Evolutionary conservation across 2,888 invertebrate genomes (phyloP).

Genomic region (Cantharis rustica): DNA sequence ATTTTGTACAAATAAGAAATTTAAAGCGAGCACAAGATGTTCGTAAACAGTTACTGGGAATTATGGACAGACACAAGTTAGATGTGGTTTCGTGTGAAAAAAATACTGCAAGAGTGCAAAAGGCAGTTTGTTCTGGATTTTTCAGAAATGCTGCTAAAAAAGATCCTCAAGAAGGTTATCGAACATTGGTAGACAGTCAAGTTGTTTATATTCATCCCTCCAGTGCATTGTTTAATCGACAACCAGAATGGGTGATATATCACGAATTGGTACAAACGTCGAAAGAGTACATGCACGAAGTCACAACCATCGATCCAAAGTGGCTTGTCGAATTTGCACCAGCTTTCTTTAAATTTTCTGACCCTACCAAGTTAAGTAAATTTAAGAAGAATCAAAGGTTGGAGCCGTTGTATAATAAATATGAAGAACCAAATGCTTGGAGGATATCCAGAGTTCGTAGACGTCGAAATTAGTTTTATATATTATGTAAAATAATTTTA

Average conservation of each 20-base stretch:
- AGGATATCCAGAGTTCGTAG: conserved; percentile 92
- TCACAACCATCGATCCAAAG: conserved; percentile 94
- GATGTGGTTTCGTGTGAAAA: conserved; percentile 97
- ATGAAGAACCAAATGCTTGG: conserved; percentile 99
- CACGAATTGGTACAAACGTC: conserved; percentile 98
- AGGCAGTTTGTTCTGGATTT: conserved; percentile 97
- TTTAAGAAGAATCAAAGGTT: conserved; percentile 99
- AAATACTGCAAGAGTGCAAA: conserved; percentile 94
- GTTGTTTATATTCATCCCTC: conserved; percentile 99
- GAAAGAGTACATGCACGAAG: conserved; percentile 99
- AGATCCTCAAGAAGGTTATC: conserved; percentile 97
- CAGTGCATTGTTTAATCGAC: conserved; percentile 95
- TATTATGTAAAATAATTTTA: neutral
- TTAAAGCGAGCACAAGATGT: conserved; percentile 98
- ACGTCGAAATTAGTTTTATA: conserved; percentile 73
- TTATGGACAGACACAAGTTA: conserved; percentile 96
- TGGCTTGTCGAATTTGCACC: conserved; percentile 99
- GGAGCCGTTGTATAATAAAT: conserved; percentile 98
- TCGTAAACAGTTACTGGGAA: conserved; percentile 93
- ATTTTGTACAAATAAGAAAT: conserved; percentile 97
- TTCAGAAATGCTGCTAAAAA: conserved; percentile 99
- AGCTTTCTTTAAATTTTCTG: conserved; percentile 98
- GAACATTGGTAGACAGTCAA: conserved; percentile 96
- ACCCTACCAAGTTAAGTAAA: conserved; percentile 97
- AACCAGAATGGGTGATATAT: conserved; percentile 99